A percentile compares a stretch with the other conserved stretches of the same genome.
phyloP scores from a whole-genome alignment of 2,113 vertebrate species.

The Poicephalus gulielmi region DNA sequence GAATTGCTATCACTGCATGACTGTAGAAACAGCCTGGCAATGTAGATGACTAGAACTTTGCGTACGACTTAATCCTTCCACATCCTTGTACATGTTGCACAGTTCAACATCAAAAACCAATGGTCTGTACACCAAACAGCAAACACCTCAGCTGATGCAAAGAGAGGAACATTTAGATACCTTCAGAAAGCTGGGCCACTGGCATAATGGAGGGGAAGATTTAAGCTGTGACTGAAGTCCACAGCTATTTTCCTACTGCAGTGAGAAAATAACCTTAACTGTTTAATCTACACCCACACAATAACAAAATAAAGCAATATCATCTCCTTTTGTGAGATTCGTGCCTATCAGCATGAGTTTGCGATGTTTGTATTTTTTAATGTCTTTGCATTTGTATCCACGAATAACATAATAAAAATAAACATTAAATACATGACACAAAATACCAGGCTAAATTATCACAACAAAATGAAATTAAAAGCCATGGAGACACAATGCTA shows the following conservation, averaged over 20 bases:
- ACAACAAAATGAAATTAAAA: not conserved
- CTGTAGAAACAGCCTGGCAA: not conserved
- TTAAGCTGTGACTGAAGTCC: not conserved
- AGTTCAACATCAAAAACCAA: not conserved
- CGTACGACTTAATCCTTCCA: not conserved
- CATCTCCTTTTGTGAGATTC: not conserved
- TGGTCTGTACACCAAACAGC: not conserved
- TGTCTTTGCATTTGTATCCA: not conserved
- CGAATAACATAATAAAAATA: not conserved
- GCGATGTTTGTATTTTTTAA: not conserved
- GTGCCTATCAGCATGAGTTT: not conserved
- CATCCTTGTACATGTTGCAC: not conserved
- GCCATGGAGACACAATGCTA: fast-evolving
- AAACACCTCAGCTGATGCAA: not conserved
- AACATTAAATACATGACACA: not conserved
- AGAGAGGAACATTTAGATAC: not conserved
- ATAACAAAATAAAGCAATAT: not conserved
- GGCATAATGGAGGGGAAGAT: not conserved
- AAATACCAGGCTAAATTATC: not conserved
- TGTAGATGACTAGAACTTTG: not conserved
- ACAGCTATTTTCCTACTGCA: not conserved
- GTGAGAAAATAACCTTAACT: not conserved
- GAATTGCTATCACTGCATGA: not conserved
- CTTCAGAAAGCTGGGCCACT: not conserved
- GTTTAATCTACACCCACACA: not conserved